Evolutionary conservation across 2,113 vertebrate species (phyloP), one percentile per base, ranked within the genome.

Genomic region (Xiphophorus hellerii): DNA sequence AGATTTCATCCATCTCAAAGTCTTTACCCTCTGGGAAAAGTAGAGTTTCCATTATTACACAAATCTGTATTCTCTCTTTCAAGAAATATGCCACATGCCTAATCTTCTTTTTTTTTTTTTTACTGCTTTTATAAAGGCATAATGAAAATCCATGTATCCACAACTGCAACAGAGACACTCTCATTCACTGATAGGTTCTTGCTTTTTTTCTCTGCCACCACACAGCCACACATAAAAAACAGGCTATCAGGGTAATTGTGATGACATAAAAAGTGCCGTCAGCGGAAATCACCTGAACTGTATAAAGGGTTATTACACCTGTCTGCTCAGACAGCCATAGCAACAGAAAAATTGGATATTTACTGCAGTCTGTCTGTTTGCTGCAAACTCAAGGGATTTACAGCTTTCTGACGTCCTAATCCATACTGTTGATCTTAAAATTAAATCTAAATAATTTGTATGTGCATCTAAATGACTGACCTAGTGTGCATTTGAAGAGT

Each of bases 241-340:
- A 58, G 51, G 22, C 51, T 58, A 58, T n/a, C 51, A n/a, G 67
- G 71, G 39, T 84, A 83, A 89, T 69, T 77, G 73, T 82, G 76
- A 61, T 51, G 54, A 69, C 48, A 66, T 17, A n/a, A 6, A 69
- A 73, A 29, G 42, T 28, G 71, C 61, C 66, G 64, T 74, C 51
- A 58, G 51, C 51, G 10, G 31, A 39, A n/a, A 66, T 66, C 48
- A 72, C 37, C 13, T 28, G 74, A 87, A 72, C 31, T 30, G 33
- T 22, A 29, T 20, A 75, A 51, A 69, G 66, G 74, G 72, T 85
- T 64, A 86, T 88, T 79, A 65, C 28, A 70, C 65, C 61, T 58
- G 78, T 31, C 58, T 44, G 65, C 68, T 71, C 28, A 61, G 29
- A 30, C 33, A 62, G 44, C 31, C 58, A 35, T 27, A 65, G 48